Evolutionary conservation across 1,140 invertebrate genomes (phyloP).

Genomic region (Caenorhabditis latens): DNA sequence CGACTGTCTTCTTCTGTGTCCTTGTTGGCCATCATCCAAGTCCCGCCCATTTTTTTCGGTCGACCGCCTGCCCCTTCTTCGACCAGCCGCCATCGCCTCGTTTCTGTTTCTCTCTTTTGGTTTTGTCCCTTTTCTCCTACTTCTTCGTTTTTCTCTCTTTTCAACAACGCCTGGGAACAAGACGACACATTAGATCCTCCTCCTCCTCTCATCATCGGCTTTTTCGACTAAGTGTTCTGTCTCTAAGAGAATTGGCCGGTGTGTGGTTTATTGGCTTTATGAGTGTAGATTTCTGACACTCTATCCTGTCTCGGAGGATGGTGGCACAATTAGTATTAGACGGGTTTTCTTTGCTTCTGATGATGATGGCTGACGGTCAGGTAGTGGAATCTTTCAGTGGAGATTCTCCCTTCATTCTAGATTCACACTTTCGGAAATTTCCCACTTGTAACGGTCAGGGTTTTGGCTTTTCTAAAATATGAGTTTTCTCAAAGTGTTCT

Average conservation of each 20-base stretch:
- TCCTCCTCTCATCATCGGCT: constrained; percentile 11
- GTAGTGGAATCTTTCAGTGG: neutral
- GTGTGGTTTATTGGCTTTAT: constrained; percentile 52
- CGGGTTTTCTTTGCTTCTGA: constrained; percentile 7
- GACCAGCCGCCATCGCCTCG: neutral
- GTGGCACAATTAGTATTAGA: constrained; percentile 16
- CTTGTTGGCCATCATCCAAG: constrained; percentile 28
- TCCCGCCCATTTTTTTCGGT: constrained; percentile 46
- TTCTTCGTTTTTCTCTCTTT: neutral
- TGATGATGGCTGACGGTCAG: neutral
- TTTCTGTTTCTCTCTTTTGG: neutral
- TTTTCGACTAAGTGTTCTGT: constrained; percentile 24
- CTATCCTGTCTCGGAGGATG: neutral
- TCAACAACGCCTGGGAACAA: neutral
- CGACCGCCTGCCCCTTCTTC: constrained; percentile 16
- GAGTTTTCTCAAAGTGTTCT: no score
- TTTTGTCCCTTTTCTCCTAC: neutral
- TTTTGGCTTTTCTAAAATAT: no score
- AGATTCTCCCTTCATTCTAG: no score
- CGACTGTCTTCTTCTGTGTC: neutral
- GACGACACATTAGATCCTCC: constrained; percentile 18
- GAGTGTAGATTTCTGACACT: neutral
- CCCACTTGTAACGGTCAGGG: no score
- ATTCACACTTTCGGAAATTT: no score
- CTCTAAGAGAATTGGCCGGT: neutral